phyloP scores from a whole-genome alignment of 2,113 vertebrate genomes.

The Balaenoptera acutorostrata region DNA sequence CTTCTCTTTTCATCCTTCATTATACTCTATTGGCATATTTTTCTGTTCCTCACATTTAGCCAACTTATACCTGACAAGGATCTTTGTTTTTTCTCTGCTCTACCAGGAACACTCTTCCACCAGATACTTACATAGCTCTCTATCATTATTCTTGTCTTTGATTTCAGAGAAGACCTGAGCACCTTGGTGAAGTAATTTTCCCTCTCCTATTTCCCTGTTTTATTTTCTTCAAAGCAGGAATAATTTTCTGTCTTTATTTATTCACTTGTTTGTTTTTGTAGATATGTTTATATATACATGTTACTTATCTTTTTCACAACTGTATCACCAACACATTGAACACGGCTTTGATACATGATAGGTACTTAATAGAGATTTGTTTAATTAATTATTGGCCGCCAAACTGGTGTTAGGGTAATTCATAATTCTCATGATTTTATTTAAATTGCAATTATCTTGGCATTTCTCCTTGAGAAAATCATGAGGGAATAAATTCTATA shows the following conservation, averaged over 20 bases:
- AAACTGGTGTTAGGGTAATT: background rate
- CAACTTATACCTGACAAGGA: background rate
- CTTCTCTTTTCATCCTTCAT: background rate
- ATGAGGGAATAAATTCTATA: background rate
- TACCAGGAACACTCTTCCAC: background rate
- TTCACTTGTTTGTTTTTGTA: background rate
- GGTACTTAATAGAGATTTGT: background rate
- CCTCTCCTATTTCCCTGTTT: background rate
- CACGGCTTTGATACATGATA: background rate
- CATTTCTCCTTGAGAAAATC: conserved; percentile 6
- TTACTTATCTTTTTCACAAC: background rate
- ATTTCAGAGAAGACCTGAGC: background rate
- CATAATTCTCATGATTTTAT: background rate
- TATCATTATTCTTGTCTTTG: background rate
- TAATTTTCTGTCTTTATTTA: background rate
- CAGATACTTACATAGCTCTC: background rate
- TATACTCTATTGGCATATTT: background rate
- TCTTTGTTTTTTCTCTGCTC: background rate
- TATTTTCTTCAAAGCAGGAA: background rate
- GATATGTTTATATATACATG: background rate
- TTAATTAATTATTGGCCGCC: background rate
- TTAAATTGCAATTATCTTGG: background rate
- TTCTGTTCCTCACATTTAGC: background rate
- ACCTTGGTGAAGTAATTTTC: background rate
- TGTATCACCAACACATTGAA: background rate